A percentile compares a stretch with the other conserved stretches of the same genome.
Conservation (phyloP, 2,797 vertebrate species). For the Aplochiton taeniatus region DNA sequence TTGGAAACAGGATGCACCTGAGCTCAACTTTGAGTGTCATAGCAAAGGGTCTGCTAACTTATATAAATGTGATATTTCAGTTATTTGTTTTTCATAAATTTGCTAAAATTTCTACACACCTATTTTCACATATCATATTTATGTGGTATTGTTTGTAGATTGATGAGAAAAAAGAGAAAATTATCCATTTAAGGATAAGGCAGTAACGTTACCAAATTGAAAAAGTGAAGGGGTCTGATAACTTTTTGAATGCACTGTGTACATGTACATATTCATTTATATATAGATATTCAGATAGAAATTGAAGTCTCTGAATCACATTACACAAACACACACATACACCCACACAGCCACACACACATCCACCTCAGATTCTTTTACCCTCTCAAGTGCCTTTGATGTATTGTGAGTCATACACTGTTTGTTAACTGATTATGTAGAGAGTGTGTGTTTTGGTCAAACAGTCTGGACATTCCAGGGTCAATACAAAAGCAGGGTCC, state of each 20-base stretch:
- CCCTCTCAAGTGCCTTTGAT: constrained; percentile 64
- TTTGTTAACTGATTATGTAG: constrained; percentile 65
- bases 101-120: too few relatives aligned
- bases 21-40: not conserved
- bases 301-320: too few relatives aligned
- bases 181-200: too few relatives aligned
- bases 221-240: too few relatives aligned
- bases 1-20: not conserved
- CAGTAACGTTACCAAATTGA: too few relatives aligned
- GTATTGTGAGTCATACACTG: constrained; percentile 66
- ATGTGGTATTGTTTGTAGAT: too few relatives aligned
- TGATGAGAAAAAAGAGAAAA: too few relatives aligned
- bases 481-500: constrained; percentile 56
- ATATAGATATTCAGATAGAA: not conserved
- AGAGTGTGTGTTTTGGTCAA: constrained; percentile 71
- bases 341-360: constrained; percentile 20
- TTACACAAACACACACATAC: constrained; percentile 4
- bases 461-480: constrained; percentile 67
- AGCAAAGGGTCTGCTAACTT: constrained; percentile 35
- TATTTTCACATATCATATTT: too few relatives aligned
- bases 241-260: too few relatives aligned
- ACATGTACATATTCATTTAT: not conserved
- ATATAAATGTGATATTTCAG: constrained; percentile 28
- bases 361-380: constrained; percentile 48
- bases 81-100: too few relatives aligned